Conservation (phyloP, 2,797 vertebrate species). For the Craterocephalus amniculus region DNA sequence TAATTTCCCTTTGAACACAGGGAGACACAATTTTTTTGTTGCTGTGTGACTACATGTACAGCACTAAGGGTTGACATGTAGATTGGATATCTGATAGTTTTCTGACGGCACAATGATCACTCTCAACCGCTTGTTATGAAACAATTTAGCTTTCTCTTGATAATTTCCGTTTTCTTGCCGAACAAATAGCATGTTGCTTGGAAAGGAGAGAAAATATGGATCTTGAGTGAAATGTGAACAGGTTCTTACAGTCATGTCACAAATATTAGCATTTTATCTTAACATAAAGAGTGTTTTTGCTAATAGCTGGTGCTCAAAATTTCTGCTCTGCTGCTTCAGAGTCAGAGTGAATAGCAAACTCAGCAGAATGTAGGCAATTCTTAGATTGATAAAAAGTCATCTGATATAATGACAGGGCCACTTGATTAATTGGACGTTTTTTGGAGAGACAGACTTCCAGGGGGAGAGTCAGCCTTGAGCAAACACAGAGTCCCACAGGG, state of each 20-base stretch:
- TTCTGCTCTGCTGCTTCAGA: constrained; percentile 17
- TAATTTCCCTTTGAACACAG: too few species aligned
- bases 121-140: too few species aligned
- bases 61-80: too few species aligned
- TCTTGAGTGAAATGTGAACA: neutral
- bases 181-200: neutral
- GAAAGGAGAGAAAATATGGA: neutral
- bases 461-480: constrained; percentile 61
- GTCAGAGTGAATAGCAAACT: constrained; percentile 56
- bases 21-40: too few species aligned
- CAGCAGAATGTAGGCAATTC: constrained; percentile 55
- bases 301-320: constrained; percentile 27
- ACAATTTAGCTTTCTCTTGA: too few species aligned
- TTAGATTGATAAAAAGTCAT: constrained; percentile 65
- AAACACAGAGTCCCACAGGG: constrained; percentile 71
- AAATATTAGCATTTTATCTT: neutral
- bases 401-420: constrained; percentile 58
- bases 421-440: constrained; percentile 71
- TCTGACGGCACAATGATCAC: too few species aligned
- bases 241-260: neutral
- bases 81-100: too few species aligned
- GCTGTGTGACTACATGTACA: too few species aligned
- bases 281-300: neutral
- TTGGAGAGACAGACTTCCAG: constrained; percentile 51
- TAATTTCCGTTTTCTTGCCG: too few species aligned